Base-by-base conservation (phyloP, 2,888 invertebrate genomes). In the Anticlea derivata region DNA sequence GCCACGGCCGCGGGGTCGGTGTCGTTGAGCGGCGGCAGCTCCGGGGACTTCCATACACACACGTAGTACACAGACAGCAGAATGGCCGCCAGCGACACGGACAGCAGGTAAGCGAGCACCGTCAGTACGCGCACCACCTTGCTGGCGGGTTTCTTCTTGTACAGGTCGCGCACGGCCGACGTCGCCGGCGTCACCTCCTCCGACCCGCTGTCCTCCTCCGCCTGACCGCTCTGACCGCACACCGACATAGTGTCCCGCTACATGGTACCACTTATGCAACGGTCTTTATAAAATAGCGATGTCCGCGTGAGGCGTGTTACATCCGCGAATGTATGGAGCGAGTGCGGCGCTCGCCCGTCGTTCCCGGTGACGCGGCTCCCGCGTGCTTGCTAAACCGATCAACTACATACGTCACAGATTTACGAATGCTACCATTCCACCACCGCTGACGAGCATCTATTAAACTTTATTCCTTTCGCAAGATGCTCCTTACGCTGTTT, bases 31-130 rank as follows among this genome's bases (percentile, higher is more conserved):
- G 76, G 76, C 26, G 85, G 80, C 41, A 93, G 88, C 49, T 93
- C 92, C 1, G 95, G 95, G 5, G 89, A 84, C 68, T 95, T 93
- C 96, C 96, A 96, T 68, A 96, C 92, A 73, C 96, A 94, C 56
- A 96, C 92, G 80, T 96, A 96, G 80, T 96, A 96, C 41, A 95
- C 92, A 17, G 96, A 96, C 38, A 96, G 90, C 39, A 95, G 92
- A 64, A 96, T 95, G 4, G 96, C 96, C 3, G 95, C 96, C 83
- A 96, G 92, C n/a, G 96, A 96, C 35, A 96, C 96, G n/a, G 95
- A 95, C 58, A 96, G 89, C 62, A 96, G 93, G 81, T 96, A 96
- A 7, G 95, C 96, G 68, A 95, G 78, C 46, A 96, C 96, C 0
- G 96, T 96, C 58, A 96, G 89, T 44, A 96, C 92, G 31, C 96